These are phyloP conservation scores for Rhabditophanes sp. DNA, from an alignment of 2,888 invertebrate species.

Conservation along the genomic window DNA sequence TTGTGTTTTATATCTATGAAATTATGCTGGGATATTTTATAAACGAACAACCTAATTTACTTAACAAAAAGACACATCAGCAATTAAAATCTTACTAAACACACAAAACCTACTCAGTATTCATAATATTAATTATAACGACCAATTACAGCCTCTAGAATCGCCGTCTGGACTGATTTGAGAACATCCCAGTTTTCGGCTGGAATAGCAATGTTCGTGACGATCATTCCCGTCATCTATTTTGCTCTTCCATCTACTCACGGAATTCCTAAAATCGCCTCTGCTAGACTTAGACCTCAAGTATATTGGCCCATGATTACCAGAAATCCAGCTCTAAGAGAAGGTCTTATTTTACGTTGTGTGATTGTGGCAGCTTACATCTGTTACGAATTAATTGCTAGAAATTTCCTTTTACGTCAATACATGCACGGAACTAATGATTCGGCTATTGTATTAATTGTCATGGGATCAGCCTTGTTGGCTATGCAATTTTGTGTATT, in stretches of 20 bases:
- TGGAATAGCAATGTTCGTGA: constrained; percentile 24
- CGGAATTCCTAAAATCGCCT: constrained; percentile 38
- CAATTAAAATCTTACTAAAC: no score
- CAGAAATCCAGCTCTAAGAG: constrained; percentile 25
- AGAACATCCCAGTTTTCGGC: constrained; percentile 25
- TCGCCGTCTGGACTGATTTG: constrained; percentile 38
- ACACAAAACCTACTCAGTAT: no score
- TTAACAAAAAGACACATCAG: no score
- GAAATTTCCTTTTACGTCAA: constrained; percentile 41
- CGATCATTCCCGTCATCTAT: constrained; percentile 30
- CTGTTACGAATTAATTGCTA: constrained; percentile 42
- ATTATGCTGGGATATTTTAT: no score
- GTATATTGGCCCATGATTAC: constrained; percentile 37
- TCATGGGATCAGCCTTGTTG: constrained; percentile 37
- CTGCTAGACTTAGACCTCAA: constrained; percentile 38
- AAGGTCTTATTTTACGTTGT: constrained; percentile 35
- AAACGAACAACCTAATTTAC: no score
- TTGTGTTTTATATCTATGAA: no score
- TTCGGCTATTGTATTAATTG: constrained; percentile 35
- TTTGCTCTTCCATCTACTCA: constrained; percentile 41
- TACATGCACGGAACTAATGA: constrained; percentile 40
- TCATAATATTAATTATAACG: no score
- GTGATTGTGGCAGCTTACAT: constrained; percentile 39
- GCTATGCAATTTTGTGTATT: constrained; percentile 35
- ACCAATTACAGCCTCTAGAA: constrained; percentile 33